Base-by-base conservation (phyloP, 2,888 invertebrate species). In the Rhopalosiphum nymphaeae region DNA sequence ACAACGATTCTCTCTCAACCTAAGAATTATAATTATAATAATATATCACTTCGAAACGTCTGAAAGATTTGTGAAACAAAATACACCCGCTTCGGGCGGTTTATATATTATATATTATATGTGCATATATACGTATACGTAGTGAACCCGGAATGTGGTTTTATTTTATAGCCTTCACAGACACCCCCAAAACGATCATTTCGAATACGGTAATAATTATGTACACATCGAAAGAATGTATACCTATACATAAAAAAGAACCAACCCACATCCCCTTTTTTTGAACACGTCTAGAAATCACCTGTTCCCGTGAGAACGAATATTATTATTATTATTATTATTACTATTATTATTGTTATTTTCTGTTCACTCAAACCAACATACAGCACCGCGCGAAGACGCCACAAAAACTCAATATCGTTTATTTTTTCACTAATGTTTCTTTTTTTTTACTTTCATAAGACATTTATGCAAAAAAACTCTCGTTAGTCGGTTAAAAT, bases 261-360 rank as follows among this genome's bases (percentile, higher is more conserved):
- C 57, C 56, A n/a, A 56, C 89, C 29, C 61, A 86, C 94, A 67
- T 67, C 91, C 94, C 94, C 21, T 53, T 87, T 86, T 53, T 46
- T n/a, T 46, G 13, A 87, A 91, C 67, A 53, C 53, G 85, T 86
- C 90, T 91, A 56, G 56, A 49, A 86, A 94, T 94, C 91, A 91
- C 91, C 94, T 94, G 94, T 87, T 94, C 94, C 94, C 94, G 67
- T 94, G 94, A 94, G 94, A 94, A 94, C 91, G 53, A 94, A 85
- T 36, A 25, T 78, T 78, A 49, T 44, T 46, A 91, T 85, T 10
- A 78, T 53, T 36, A 67, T 67, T 67, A 67, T 67, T n/a, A 49
- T 42, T 42, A 11, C 29, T 87, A 56, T 56, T 56, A 67, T 67
- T 67, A 67, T n/a, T 67, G n/a, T 67, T 67, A 78, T 78, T 78